Evolutionary conservation across 2,113 vertebrate species (phyloP).

Genomic region (Apteryx mantelli): DNA sequence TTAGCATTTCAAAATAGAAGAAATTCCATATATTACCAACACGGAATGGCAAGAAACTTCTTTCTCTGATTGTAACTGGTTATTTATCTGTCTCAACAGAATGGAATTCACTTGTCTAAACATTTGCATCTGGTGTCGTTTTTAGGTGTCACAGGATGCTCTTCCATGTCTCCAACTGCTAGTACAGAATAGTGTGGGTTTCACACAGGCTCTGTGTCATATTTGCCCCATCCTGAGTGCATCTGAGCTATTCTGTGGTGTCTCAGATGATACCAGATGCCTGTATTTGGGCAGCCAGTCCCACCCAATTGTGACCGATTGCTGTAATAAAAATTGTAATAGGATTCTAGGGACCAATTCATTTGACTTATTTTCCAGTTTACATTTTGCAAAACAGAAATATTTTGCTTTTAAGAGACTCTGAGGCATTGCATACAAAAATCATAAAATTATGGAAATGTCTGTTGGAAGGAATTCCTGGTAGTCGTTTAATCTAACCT

Average conservation of each 20-base stretch:
- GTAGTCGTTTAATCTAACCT: not conserved
- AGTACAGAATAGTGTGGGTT: not conserved
- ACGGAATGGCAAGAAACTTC: not conserved
- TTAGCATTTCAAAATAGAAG: not conserved
- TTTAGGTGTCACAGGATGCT: not conserved
- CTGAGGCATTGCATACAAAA: not conserved
- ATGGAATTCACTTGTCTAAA: not conserved
- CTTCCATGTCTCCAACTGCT: not conserved
- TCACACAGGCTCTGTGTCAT: not conserved
- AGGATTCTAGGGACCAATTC: not conserved
- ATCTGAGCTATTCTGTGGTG: not conserved
- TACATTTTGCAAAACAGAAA: not conserved
- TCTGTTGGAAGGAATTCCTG: not conserved
- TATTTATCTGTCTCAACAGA: not conserved
- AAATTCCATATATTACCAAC: not conserved
- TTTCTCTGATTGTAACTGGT: not conserved
- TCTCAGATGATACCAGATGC: not conserved
- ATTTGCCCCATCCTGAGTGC: not conserved
- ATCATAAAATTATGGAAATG: not conserved
- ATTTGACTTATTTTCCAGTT: not conserved
- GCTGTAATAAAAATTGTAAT: not conserved
- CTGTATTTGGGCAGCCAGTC: not conserved
- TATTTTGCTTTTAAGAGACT: not conserved
- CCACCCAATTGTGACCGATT: not conserved
- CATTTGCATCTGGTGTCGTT: not conserved